Conservation (phyloP, 2,888 invertebrate genomes). For the Cetonia aurata region DNA sequence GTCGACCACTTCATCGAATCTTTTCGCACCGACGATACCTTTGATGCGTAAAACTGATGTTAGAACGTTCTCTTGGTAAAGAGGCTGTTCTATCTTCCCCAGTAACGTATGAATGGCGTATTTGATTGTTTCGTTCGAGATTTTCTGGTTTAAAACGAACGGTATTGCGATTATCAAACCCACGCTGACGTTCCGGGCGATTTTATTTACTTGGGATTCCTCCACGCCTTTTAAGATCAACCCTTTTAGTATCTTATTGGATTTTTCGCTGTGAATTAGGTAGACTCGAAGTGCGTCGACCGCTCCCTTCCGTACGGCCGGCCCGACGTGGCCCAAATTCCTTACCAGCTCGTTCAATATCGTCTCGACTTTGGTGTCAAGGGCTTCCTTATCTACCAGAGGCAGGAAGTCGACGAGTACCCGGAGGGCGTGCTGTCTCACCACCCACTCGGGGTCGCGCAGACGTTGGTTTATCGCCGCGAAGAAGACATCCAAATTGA, state of each 20-base stretch:
- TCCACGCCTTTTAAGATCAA: constrained; percentile 77
- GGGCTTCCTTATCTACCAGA: constrained; percentile 73
- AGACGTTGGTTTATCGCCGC: constrained; percentile 79
- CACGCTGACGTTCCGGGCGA: constrained; percentile 72
- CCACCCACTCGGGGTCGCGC: constrained; percentile 86
- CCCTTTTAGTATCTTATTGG: constrained; percentile 76
- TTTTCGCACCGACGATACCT: constrained; percentile 75
- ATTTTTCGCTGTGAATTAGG: constrained; percentile 75
- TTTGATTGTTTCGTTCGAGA: constrained; percentile 67
- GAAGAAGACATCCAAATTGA: constrained; percentile 73
- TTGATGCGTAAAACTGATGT: constrained; percentile 79
- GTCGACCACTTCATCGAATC: constrained; percentile 71
- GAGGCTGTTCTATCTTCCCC: constrained; percentile 66
- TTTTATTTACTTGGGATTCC: constrained; percentile 69
- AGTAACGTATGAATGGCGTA: constrained; percentile 64
- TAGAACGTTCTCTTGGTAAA: constrained; percentile 75
- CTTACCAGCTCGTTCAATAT: constrained; percentile 78
- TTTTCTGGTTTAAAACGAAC: constrained; percentile 71
- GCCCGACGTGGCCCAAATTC: constrained; percentile 84
- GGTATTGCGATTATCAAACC: constrained; percentile 77
- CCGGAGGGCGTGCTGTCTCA: constrained; percentile 83
- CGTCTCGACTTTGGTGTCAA: constrained; percentile 76
- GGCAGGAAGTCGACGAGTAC: constrained; percentile 85
- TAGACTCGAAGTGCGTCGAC: constrained; percentile 82
- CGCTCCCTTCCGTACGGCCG: constrained; percentile 84